Conservation (phyloP, 2,888 invertebrate species). For the Dynastes tityus region DNA sequence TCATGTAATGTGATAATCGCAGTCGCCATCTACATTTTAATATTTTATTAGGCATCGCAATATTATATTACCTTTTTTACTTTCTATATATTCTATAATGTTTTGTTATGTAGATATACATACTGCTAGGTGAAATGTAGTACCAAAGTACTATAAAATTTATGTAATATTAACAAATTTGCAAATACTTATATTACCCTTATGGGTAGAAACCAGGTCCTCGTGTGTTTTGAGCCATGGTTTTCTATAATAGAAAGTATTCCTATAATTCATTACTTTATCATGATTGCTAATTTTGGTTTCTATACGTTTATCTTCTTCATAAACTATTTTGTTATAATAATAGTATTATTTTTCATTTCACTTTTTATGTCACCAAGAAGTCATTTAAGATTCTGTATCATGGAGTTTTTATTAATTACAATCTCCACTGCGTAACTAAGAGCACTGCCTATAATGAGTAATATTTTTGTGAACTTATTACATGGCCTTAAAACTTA, state of each 20-base stretch:
- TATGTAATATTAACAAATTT: neutral
- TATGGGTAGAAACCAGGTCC: too few relatives aligned
- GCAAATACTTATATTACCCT: neutral
- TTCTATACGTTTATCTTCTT: too few relatives aligned
- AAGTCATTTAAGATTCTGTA: too few relatives aligned
- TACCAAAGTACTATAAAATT: conserved; percentile 13
- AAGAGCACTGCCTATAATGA: conserved; percentile 37
- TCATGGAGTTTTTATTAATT: neutral
- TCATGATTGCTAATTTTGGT: too few relatives aligned
- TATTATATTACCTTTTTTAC: conserved; percentile 21
- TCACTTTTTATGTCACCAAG: too few relatives aligned
- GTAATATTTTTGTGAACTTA: conserved; percentile 18
- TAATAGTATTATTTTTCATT: too few relatives aligned
- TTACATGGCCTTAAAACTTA: conserved; percentile 38
- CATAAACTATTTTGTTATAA: too few relatives aligned
- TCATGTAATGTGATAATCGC: conserved; percentile 42
- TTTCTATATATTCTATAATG: conserved; percentile 27
- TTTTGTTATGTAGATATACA: conserved; percentile 16
- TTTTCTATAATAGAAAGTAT: too few relatives aligned
- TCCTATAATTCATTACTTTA: too few relatives aligned
- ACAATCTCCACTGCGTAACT: conserved; percentile 1
- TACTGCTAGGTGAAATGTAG: neutral
- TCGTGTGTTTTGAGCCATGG: too few relatives aligned
- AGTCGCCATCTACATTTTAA: conserved; percentile 26
- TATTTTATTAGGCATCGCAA: conserved; percentile 23